phyloP scores from a whole-genome alignment of 2,888 invertebrate species.

The Nebria brevicollis region DNA sequence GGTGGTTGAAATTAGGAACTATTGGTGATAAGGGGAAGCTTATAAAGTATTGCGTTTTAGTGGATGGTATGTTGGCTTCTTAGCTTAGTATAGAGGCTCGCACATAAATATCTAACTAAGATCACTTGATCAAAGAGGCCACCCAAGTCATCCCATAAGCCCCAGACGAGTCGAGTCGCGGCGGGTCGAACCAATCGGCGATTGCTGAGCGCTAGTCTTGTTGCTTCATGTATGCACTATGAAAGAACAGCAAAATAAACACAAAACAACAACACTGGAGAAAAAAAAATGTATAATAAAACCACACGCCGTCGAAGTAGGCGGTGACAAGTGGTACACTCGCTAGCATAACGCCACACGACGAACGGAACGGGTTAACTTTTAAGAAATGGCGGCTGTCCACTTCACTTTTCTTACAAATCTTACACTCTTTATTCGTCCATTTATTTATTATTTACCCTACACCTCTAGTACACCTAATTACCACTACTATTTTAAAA shows the following conservation, averaged over 20 bases:
- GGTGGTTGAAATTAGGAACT: too few relatives aligned
- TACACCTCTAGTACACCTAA: too few relatives aligned
- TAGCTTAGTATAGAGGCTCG: neutral
- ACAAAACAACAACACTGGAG: neutral
- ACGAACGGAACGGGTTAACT: neutral
- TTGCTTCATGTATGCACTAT: neutral
- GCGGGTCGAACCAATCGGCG: neutral
- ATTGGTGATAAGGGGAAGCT: too few relatives aligned
- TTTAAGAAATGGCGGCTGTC: neutral
- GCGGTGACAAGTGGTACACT: conserved; percentile 1
- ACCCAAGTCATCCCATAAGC: conserved; percentile 1
- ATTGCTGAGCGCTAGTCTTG: neutral
- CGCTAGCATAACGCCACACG: neutral
- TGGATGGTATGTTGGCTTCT: neutral
- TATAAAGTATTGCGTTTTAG: too few relatives aligned
- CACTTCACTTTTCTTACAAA: neutral
- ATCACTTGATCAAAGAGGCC: neutral
- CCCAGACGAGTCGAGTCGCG: neutral
- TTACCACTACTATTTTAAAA: too few relatives aligned
- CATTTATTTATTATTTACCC: too few relatives aligned
- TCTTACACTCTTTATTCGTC: neutral
- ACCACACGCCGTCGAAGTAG: neutral
- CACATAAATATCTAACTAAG: neutral
- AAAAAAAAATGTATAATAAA: neutral
- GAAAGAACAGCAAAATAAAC: neutral